Conservation (phyloP, 2,888 invertebrate species). For the Eugnorisma glareosa region DNA sequence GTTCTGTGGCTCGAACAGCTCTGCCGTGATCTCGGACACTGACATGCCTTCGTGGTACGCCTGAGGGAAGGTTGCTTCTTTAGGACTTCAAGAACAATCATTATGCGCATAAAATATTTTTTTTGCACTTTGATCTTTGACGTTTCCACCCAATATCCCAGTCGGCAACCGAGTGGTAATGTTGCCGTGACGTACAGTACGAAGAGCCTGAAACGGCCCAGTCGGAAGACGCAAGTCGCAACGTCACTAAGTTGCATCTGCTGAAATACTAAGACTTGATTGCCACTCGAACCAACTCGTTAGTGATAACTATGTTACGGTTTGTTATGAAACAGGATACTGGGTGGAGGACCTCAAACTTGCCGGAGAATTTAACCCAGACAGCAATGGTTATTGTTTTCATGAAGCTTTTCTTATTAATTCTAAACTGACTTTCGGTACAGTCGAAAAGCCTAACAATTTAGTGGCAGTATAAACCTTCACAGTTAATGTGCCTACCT, state of each 20-base stretch:
- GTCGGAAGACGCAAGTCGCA: neutral
- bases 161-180: neutral
- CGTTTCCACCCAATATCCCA: neutral
- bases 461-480: neutral
- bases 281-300: no score
- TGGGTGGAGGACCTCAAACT: neutral
- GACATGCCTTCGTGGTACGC: constrained; percentile 94
- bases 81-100: neutral
- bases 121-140: neutral
- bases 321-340: neutral
- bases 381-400: neutral
- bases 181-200: neutral
- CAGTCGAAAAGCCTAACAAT: neutral
- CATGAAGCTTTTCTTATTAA: neutral
- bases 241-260: no score
- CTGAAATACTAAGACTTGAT: no score
- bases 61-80: constrained; percentile 65
- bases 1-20: constrained; percentile 96
- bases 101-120: neutral
- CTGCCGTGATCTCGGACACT: constrained; percentile 95
- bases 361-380: neutral
- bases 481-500: constrained; percentile 80
- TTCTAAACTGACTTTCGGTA: neutral
- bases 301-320: neutral
- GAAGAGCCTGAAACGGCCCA: neutral